Evolutionary conservation across 92 coral and sea anemone genomes (phyloP).

Genomic region (Parazoanthus atlanticus): DNA sequence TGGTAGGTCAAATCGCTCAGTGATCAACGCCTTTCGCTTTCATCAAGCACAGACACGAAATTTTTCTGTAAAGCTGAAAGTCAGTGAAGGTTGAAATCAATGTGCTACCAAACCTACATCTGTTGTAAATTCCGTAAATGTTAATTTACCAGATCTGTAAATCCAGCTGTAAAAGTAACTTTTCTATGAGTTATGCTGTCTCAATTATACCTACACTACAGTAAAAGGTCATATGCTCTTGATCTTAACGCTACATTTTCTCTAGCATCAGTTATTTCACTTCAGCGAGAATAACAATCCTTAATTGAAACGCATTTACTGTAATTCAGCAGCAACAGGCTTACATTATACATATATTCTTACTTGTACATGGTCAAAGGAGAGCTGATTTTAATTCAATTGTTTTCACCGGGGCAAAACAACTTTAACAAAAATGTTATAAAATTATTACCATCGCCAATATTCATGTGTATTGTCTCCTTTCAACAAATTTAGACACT

Average conservation of each 20-base stretch:
- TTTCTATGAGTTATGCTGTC: too few relatives aligned
- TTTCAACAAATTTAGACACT: too few relatives aligned
- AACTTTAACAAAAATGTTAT: too few relatives aligned
- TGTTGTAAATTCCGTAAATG: background rate
- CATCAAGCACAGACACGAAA: slow-evolving; percentile 3
- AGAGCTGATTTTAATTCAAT: background rate
- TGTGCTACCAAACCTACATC: background rate
- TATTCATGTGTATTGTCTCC: too few relatives aligned
- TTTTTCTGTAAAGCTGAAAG: background rate
- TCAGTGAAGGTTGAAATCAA: background rate
- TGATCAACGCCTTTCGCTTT: background rate
- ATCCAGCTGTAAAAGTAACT: background rate
- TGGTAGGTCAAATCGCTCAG: slow-evolving; percentile 17
- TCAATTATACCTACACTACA: too few relatives aligned
- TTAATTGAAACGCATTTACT: too few relatives aligned
- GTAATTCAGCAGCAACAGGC: too few relatives aligned
- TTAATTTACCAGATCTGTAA: background rate
- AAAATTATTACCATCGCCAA: too few relatives aligned
- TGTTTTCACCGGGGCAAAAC: too few relatives aligned
- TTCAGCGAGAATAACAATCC: background rate
- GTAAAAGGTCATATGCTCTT: background rate
- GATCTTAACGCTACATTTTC: background rate
- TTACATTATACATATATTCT: too few relatives aligned
- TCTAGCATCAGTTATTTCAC: background rate
- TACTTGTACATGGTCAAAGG: too few relatives aligned